A percentile compares a stretch with the other conserved stretches of the same genome.
These are phyloP conservation scores for Falco novaeseelandiae DNA, from an alignment of 2,797 vertebrate species.

Conservation along the genomic window DNA sequence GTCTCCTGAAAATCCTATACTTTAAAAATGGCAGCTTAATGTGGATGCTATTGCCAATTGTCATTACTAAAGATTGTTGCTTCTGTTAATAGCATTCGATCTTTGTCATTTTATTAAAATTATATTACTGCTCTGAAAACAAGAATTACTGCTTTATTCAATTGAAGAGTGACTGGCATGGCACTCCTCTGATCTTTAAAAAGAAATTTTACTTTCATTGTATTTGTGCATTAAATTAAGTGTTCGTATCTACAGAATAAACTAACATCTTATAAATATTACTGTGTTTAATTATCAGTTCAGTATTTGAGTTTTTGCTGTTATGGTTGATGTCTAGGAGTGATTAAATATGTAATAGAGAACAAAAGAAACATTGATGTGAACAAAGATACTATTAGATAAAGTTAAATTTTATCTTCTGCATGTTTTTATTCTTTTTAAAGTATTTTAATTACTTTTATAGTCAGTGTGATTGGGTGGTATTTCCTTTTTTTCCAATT, in stretches of 20 bases:
- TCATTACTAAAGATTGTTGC: slow-evolving; percentile 24
- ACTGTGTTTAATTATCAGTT: slow-evolving; percentile 65
- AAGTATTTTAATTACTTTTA: slow-evolving; percentile 69
- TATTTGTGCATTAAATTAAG: slow-evolving; percentile 68
- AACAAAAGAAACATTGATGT: slow-evolving; percentile 72
- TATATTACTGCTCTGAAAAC: slow-evolving; percentile 44
- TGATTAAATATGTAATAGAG: slow-evolving; percentile 66
- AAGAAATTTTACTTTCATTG: slow-evolving; percentile 64
- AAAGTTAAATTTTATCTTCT: slow-evolving; percentile 64
- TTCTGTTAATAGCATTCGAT: slow-evolving; percentile 26
- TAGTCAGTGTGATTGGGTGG: slow-evolving; percentile 25
- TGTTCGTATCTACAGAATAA: slow-evolving; percentile 61
- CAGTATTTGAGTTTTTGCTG: slow-evolving; percentile 53
- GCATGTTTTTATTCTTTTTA: slow-evolving; percentile 39
- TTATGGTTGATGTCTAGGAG: slow-evolving; percentile 60
- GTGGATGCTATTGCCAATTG: background rate
- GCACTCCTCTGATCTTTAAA: slow-evolving; percentile 39
- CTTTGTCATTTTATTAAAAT: slow-evolving; percentile 56
- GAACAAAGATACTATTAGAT: slow-evolving; percentile 65
- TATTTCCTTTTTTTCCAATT: slow-evolving; percentile 22
- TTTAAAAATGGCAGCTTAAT: slow-evolving; percentile 34
- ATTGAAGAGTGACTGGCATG: slow-evolving; percentile 40
- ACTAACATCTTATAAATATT: slow-evolving; percentile 66
- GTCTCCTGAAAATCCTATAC: background rate
- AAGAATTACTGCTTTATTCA: slow-evolving; percentile 55